Base-by-base conservation (phyloP, 2,888 invertebrate species). In the Oligia fasciuncula region DNA sequence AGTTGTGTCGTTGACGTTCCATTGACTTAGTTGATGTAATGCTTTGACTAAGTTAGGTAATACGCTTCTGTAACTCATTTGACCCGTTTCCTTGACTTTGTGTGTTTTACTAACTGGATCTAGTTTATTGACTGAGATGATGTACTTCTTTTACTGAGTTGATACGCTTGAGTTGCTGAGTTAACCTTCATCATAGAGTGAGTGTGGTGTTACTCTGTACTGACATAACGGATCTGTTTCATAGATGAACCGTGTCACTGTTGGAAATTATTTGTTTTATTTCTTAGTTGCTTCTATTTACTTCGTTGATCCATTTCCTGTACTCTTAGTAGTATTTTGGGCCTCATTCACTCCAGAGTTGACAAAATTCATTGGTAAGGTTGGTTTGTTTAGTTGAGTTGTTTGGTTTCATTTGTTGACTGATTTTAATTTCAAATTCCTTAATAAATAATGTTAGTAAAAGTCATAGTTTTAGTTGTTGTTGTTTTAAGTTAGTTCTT, bases 101-200 rank as follows among this genome's bases (percentile, higher is more conserved):
- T 49, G 40, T 77, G 11, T 40, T 29, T 70, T 14, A 69, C 14
- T 46, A 35, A 73, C 35, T 73, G 62, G 49, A 54, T 35, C 46
- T n/a, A 17, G 8, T 73, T 35, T 0, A 57, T 46, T 71, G 46
- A 46, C 19, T 57, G 35, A 40, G 49, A 35, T 40, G 9, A 35
- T 40, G 19, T 35, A 19, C 19, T 73, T 73, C 5, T 51, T 54
- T 54, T 1, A 17, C 14, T 23, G 14, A 54, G 2, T 65, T 65
- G 11, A 17, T 29, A 2, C 19, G 43, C 17, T 23, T 73, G 9
- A 6, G 9, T 29, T 13, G 43, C 17, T 75, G 29, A 13, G n/a
- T 77, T 57, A 23, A 57, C 1, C 17, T 49, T 23, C 17, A 49
- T 77, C n/a, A n/a, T 23, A 29, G 9, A 35, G 23, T 65, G 9